A percentile compares a stretch with the other conserved stretches of the same genome.
Evolutionary conservation across 2,797 vertebrate genomes (phyloP).

Genomic region (Crypturellus tataupa): DNA sequence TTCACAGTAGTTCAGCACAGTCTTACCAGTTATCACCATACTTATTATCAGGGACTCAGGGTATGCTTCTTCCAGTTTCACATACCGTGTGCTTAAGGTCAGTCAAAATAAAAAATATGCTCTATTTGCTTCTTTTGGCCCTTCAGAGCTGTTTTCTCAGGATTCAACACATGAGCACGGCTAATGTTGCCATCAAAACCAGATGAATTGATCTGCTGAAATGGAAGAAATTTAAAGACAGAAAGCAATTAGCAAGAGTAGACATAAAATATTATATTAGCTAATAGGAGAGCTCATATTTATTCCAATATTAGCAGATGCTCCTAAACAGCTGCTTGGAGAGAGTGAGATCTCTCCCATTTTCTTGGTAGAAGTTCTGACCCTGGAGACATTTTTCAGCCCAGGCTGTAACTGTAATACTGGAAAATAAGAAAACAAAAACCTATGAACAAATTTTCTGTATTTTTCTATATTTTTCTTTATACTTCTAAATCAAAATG

Average conservation of each 20-base stretch:
- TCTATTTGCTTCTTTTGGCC: conserved; percentile 45
- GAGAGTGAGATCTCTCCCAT: conserved; percentile 14
- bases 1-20: conserved; percentile 64
- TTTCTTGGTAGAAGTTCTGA: conserved; percentile 63
- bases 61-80: conserved; percentile 12
- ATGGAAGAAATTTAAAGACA: conserved; percentile 12
- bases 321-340: conserved; percentile 37
- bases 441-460: not conserved
- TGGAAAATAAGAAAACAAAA: not conserved
- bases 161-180: not conserved
- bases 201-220: not conserved
- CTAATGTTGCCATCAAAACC: not conserved
- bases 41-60: conserved; percentile 50
- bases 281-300: conserved; percentile 38
- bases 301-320: conserved; percentile 35
- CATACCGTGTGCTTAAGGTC: conserved; percentile 17
- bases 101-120: conserved; percentile 41
- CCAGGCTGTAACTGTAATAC: conserved; percentile 5
- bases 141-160: conserved; percentile 27
- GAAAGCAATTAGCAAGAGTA: conserved; percentile 29
- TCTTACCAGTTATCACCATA: conserved; percentile 63
- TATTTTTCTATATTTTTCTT: not conserved
- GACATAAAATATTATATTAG: conserved; percentile 46
- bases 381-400: conserved; percentile 52
- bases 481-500: not conserved